Conservation (phyloP, 2,113 vertebrate genomes). For the Chaetodon trifascialis region DNA sequence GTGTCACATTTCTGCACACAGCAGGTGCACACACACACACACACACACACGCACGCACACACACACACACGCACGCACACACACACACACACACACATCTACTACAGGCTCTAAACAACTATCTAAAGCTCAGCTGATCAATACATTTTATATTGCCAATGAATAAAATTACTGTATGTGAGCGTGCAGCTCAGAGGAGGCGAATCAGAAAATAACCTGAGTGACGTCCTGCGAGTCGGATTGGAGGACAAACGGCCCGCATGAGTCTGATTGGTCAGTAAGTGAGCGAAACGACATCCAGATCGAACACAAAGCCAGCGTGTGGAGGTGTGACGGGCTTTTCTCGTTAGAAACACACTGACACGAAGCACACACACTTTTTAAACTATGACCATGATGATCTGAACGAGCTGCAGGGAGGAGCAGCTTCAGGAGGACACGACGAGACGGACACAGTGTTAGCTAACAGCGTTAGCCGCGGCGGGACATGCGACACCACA, state of each 20-base stretch:
- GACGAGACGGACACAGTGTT: no score
- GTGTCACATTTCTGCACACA: slow-evolving; percentile 22
- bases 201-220: background rate
- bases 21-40: slow-evolving; percentile 13
- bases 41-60: slow-evolving; percentile 27
- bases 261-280: no score
- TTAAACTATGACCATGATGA: no score
- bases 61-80: slow-evolving; percentile 16
- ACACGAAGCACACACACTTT: no score
- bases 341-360: no score
- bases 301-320: no score
- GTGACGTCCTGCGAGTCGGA: background rate
- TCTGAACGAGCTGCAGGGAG: no score
- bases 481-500: no score
- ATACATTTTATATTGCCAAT: slow-evolving; percentile 1
- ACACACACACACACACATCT: slow-evolving; percentile 10
- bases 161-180: slow-evolving; percentile 5
- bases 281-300: background rate
- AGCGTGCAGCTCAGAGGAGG: background rate
- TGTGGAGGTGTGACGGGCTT: no score
- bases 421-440: no score
- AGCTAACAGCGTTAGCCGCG: no score
- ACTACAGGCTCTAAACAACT: background rate
- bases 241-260: no score
- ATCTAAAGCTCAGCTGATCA: background rate